phyloP scores from a whole-genome alignment of 2,888 invertebrate species.

The Zootermopsis nevadensis region DNA sequence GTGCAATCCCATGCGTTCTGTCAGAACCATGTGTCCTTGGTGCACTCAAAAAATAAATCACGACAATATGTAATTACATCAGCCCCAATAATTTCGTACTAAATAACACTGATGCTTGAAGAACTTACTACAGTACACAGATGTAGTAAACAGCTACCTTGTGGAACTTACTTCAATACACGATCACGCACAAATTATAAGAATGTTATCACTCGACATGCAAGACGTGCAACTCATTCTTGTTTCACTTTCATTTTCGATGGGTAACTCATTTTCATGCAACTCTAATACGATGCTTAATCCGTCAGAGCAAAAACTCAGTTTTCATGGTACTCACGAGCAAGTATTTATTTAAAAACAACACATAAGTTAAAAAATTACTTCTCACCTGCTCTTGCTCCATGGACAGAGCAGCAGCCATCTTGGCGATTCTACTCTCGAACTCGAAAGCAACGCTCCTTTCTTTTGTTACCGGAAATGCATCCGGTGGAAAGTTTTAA shows the following conservation, averaged over 20 bases:
- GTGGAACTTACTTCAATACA: neutral
- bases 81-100: neutral
- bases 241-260: neutral
- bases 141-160: neutral
- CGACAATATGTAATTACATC: neutral
- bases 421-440: constrained; percentile 60
- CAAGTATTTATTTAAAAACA: constrained; percentile 36
- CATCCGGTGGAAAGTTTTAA: neutral
- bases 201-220: constrained; percentile 24
- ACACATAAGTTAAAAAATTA: constrained; percentile 62
- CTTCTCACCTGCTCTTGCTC: constrained; percentile 77
- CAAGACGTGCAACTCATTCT: neutral
- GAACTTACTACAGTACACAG: neutral
- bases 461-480: constrained; percentile 43
- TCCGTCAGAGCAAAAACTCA: neutral
- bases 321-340: neutral
- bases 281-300: neutral
- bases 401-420: constrained; percentile 80
- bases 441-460: constrained; percentile 10
- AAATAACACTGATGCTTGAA: neutral
- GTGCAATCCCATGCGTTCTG: constrained; percentile 19
- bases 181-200: neutral
- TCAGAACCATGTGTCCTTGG: constrained; percentile 46
- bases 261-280: neutral
- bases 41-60: constrained; percentile 24